These are phyloP conservation scores for Volucella zonaria DNA, from an alignment of 2,888 invertebrate genomes.

Conservation along the genomic window DNA sequence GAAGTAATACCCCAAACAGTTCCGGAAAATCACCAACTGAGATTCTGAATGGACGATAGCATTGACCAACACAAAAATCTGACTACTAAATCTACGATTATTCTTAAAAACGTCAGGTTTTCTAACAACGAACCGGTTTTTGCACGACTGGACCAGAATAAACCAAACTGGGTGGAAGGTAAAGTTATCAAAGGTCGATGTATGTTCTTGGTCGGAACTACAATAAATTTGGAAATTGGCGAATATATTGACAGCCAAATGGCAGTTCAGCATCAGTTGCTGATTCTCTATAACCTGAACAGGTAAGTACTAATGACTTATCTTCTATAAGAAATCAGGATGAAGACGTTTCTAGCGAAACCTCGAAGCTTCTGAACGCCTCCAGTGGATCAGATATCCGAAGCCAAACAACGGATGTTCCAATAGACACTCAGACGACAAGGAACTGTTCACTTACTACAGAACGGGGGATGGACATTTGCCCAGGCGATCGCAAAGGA, in stretches of 20 bases:
- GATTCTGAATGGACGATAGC: no score
- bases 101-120: no score
- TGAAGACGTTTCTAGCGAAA: background rate
- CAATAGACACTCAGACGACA: background rate
- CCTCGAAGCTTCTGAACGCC: background rate
- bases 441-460: background rate
- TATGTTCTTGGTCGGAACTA: slow-evolving; percentile 1
- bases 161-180: background rate
- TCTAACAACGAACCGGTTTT: no score
- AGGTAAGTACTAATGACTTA: background rate
- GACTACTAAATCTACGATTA: no score
- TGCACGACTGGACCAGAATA: background rate
- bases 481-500: background rate
- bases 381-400: background rate
- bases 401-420: background rate
- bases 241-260: background rate
- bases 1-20: no score
- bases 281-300: background rate
- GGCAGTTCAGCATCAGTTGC: background rate
- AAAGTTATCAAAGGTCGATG: background rate
- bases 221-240: background rate
- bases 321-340: slow-evolving; percentile 3
- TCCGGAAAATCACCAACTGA: no score
- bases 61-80: no score
- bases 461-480: background rate